Conservation (phyloP, 2,888 invertebrate genomes). For the Drosophila robusta region DNA sequence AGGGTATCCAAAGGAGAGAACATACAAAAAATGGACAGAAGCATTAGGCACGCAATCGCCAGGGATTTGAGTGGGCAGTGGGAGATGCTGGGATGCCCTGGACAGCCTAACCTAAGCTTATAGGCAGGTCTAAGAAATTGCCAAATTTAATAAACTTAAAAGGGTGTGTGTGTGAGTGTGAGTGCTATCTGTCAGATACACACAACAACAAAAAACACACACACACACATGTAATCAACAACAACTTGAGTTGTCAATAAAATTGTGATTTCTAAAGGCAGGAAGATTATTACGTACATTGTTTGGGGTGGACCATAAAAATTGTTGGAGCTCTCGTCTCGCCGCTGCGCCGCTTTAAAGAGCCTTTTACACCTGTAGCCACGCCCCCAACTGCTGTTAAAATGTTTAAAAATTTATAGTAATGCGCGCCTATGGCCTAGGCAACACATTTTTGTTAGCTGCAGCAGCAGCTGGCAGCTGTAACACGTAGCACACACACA, state of each 20-base stretch:
- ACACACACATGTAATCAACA: conserved; percentile 69
- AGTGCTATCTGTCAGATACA: conserved; percentile 55
- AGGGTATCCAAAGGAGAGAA: conserved; percentile 10
- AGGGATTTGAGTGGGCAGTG: conserved; percentile 63
- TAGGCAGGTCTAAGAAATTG: conserved; percentile 73
- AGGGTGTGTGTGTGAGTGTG: conserved; percentile 62
- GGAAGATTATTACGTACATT: conserved; percentile 63
- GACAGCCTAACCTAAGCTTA: conserved; percentile 44
- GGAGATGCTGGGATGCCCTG: conserved; percentile 20
- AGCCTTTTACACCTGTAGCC: conserved; percentile 64
- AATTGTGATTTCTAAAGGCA: conserved; percentile 77
- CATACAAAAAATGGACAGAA: conserved; percentile 58
- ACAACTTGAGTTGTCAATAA: conserved; percentile 82
- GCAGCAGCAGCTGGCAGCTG: conserved; percentile 66
- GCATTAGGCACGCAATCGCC: conserved; percentile 73
- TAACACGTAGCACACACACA: conserved; percentile 55
- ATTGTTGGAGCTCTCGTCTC: conserved; percentile 12
- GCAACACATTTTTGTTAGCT: conserved; percentile 61
- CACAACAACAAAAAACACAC: conserved; percentile 48
- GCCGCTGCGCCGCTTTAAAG: conserved; percentile 48
- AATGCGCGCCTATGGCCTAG: conserved; percentile 67
- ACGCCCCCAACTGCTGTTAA: conserved; percentile 7
- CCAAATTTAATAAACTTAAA: conserved; percentile 82
- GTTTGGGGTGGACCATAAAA: conserved; percentile 56
- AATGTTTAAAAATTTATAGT: conserved; percentile 72